A percentile compares a stretch with the other conserved stretches of the same genome.
These are phyloP conservation scores for Diaphora mendica DNA, from an alignment of 2,888 invertebrate genomes.

Conservation along the genomic window DNA sequence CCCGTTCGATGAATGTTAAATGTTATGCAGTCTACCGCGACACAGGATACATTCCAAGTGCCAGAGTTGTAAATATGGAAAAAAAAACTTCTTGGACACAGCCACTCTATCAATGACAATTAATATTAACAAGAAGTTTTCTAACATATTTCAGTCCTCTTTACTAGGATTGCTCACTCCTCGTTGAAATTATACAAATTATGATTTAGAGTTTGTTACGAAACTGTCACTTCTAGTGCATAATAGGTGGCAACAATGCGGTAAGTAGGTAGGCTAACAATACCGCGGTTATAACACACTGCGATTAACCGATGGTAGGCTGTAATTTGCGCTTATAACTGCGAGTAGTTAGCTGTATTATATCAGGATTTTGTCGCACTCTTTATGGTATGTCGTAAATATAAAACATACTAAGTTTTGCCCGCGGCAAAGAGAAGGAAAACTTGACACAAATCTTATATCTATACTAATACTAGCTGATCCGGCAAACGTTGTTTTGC, in stretches of 20 bases:
- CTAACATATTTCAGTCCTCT: neutral
- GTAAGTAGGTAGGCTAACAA: constrained; percentile 8
- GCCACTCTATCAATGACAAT: too few relatives aligned
- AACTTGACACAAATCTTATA: too few relatives aligned
- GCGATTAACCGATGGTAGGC: constrained; percentile 4
- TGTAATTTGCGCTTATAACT: constrained; percentile 4
- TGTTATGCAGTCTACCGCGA: too few relatives aligned
- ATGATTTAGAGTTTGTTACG: constrained; percentile 1
- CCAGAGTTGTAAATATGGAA: too few relatives aligned
- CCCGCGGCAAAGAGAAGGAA: too few relatives aligned
- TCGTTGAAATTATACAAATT: neutral
- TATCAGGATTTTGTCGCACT: neutral
- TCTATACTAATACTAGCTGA: too few relatives aligned
- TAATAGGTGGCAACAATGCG: constrained; percentile 10
- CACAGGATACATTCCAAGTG: too few relatives aligned
- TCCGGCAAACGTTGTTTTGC: too few relatives aligned
- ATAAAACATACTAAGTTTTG: too few relatives aligned
- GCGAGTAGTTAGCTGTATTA: constrained; percentile 1
- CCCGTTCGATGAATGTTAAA: too few relatives aligned
- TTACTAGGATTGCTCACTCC: neutral
- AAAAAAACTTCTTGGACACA: too few relatives aligned
- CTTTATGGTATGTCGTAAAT: neutral
- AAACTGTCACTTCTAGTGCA: constrained; percentile 6
- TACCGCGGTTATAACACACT: constrained; percentile 5
- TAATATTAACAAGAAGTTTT: neutral